Conservation (phyloP, 2,888 invertebrate genomes). For the Andrena bucephala region DNA sequence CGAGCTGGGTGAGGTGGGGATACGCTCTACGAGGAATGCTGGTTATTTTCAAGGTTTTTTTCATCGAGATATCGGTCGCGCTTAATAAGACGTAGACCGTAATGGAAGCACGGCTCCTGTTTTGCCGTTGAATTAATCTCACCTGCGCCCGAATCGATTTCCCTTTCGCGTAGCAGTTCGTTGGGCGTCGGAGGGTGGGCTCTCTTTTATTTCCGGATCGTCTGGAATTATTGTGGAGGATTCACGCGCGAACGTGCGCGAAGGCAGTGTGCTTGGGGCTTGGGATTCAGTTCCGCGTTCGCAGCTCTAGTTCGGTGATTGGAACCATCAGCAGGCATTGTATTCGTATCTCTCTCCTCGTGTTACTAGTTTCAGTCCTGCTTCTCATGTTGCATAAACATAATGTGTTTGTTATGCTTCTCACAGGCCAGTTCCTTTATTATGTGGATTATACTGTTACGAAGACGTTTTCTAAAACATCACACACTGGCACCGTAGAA, state of each 20-base stretch:
- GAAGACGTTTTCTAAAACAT: neutral
- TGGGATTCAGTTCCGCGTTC: slow-evolving; percentile 1
- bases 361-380: neutral
- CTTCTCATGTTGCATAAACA: neutral
- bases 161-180: neutral
- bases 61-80: slow-evolving; percentile 15
- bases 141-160: neutral
- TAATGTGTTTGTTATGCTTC: neutral
- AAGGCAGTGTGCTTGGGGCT: neutral
- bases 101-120: slow-evolving; percentile 11
- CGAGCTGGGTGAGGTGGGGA: neutral
- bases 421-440: neutral
- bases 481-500: neutral
- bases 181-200: too few relatives aligned
- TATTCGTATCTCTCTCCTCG: neutral
- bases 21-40: slow-evolving; percentile 31
- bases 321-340: neutral
- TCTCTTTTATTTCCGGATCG: neutral
- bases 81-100: slow-evolving; percentile 34
- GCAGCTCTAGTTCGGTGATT: neutral
- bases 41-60: slow-evolving; percentile 41
- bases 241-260: neutral
- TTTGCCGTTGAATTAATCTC: slow-evolving; percentile 3
- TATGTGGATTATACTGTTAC: neutral
- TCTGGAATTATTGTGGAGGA: neutral